Evolutionary conservation across 2,797 vertebrate species (phyloP).

Genomic region (Mormyrops boulengeri): DNA sequence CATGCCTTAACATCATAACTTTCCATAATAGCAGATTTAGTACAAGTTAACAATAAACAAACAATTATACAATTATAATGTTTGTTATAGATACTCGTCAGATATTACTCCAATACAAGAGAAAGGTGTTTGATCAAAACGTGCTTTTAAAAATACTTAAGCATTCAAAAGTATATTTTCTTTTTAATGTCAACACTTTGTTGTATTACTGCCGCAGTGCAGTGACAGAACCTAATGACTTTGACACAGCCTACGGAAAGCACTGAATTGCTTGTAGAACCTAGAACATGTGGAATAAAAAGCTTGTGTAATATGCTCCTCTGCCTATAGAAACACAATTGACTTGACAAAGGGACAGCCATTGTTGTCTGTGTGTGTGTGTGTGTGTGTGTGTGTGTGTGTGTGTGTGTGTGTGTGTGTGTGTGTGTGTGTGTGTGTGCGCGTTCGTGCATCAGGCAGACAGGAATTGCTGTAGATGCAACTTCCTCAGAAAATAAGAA

Average conservation of each 20-base stretch:
- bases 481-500: not conserved
- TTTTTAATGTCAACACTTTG: not conserved
- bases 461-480: not conserved
- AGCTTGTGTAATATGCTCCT: not conserved
- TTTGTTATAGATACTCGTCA: not conserved
- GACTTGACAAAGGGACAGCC: not conserved
- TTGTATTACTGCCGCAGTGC: not conserved
- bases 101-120: not conserved
- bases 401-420: not conserved
- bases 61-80: not conserved
- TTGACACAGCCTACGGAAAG: not conserved
- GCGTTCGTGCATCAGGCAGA: not conserved
- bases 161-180: not conserved
- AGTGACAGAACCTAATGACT: not conserved
- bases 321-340: not conserved
- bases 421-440: not conserved
- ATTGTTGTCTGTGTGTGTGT: not conserved
- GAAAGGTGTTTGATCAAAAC: not conserved
- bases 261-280: not conserved
- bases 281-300: not conserved
- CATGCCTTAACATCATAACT: not conserved
- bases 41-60: not conserved
- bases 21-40: not conserved
- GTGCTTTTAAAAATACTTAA: not conserved
- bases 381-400: too few species aligned